Evolutionary conservation across 2,888 invertebrate genomes (phyloP).

Genomic region (Petrophora chlorosata): DNA sequence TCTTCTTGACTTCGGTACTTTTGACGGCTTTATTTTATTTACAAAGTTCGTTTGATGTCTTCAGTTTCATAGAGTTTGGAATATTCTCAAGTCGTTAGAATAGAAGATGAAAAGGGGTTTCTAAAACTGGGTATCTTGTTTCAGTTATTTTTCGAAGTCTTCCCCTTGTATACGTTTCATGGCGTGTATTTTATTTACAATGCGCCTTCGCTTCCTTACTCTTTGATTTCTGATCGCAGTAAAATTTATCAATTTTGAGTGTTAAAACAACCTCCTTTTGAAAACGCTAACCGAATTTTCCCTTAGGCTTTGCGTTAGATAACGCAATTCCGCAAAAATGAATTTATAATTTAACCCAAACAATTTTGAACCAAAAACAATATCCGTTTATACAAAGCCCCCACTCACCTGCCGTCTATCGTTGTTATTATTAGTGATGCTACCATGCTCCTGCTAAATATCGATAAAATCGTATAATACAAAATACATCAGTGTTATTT

Average conservation of each 20-base stretch:
- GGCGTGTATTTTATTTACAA: background rate
- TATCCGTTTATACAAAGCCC: constrained; percentile 21
- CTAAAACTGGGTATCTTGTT: constrained; percentile 5
- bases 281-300: constrained; percentile 1
- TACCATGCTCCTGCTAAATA: background rate
- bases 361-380: constrained; percentile 31
- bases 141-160: background rate
- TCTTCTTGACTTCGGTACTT: constrained; percentile 27
- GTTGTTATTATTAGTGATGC: constrained; percentile 3
- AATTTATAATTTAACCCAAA: constrained; percentile 30
- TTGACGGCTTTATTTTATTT: constrained; percentile 24
- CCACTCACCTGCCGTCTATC: constrained; percentile 7
- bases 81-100: constrained; percentile 4
- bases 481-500: too few species aligned
- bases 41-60: constrained; percentile 15
- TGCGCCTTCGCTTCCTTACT: background rate
- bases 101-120: constrained; percentile 7
- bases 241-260: background rate
- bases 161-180: constrained; percentile 1
- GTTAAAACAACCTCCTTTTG: background rate
- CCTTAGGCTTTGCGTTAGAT: constrained; percentile 1
- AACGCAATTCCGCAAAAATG: constrained; percentile 21
- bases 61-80: constrained; percentile 14
- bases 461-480: too few species aligned
- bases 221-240: too few species aligned